Base-by-base conservation (phyloP, 2,888 invertebrate species). In the Lamellibrachia columna region DNA sequence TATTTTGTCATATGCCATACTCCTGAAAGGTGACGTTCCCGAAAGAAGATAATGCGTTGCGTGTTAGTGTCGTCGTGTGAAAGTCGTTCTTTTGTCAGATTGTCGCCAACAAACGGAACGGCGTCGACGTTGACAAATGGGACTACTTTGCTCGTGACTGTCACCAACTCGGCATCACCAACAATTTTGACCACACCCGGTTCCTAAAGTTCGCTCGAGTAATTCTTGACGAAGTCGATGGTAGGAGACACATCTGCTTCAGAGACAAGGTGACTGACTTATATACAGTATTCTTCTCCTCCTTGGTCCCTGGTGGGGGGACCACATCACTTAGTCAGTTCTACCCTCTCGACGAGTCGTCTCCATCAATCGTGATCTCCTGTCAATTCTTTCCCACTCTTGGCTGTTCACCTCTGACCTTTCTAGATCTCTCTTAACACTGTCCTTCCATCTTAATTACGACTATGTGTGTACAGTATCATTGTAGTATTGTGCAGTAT, bases 41-140 rank as follows among this genome's bases (percentile, higher is more conserved):
- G 9, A 55, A 55, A 75, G 6, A n/a, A 4, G 75, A 75, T n/a
- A 22, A 15, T 75, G 75, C 75, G 22, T 75, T 15, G n/a, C 2
- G 58, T 58, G 58, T 15, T 22, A 75, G 2, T 2, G 22, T 22
- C 15, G 4, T 75, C 75, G 6, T n/a, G 6, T 22, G 75, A 75
- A 75, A 15, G n/a, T 22, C 22, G 15, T 75, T 4, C 22, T 75
- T 75, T 53, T 22, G 40, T 8, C 94, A 97, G 97, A 97, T 98
- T 94, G 97, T 98, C 0, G 97, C 97, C 91, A 98, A 98, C 95
- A 97, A 97, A 93, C 95, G 96, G 75, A 97, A 97, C 94, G 97
- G 97, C 9, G 96, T 98, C 40, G 98, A 98, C 95, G 97, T 98
- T 0, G 98, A 98, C 95, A 97, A 97, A 95, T 97, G 97, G 97